Base-by-base conservation (phyloP, 2,888 invertebrate species). In the Synanthedon tipuliformis region DNA sequence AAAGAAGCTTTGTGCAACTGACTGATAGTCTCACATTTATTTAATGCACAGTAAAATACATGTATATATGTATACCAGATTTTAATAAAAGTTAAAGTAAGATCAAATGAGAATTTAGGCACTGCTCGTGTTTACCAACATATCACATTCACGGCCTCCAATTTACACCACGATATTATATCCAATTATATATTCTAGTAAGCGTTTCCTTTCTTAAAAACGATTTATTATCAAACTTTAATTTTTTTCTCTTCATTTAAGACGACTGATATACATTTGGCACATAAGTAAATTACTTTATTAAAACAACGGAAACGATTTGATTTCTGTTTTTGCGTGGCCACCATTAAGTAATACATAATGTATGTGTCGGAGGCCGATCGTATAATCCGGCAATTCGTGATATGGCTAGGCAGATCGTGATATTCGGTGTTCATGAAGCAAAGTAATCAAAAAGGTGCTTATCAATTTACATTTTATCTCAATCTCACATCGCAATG, bases 121-220 rank as follows among this genome's bases (percentile, higher is more conserved):
- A 87, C 86, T 82, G 83, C 80, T 79, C 80, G 74, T 81, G 75
- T 79, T 76, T 73, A 66, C 75, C 74, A 69, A 78, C 78, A 77
- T 86, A 87, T 87, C 86, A 86, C 86, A 87, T 81, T 78, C 76
- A 75, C 77, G 74, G 77, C 73, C 74, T 75, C 71, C 75, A 73
- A 69, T 72, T 71, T 69, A 77, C 75, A 75, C 71, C 73, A 71
- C 71, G 65, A 68, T 68, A 60, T 60, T 69, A 70, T 71, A 76
- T 69, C 71, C 69, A 71, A 73, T 49, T 45, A 13, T 16, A 78
- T 79, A 83, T 68, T 69, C 86, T 86, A 87, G 73, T 87, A 87
- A 87, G 86, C 86, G 86, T 87, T 73, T 84, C 78, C 81, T 71
- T 81, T 78, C 77, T 81, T 82, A 76, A 73, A n/a, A 78, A 77